These are phyloP conservation scores for Saccostrea cuccullata DNA, from an alignment of 1,140 invertebrate genomes.

Conservation along the genomic window DNA sequence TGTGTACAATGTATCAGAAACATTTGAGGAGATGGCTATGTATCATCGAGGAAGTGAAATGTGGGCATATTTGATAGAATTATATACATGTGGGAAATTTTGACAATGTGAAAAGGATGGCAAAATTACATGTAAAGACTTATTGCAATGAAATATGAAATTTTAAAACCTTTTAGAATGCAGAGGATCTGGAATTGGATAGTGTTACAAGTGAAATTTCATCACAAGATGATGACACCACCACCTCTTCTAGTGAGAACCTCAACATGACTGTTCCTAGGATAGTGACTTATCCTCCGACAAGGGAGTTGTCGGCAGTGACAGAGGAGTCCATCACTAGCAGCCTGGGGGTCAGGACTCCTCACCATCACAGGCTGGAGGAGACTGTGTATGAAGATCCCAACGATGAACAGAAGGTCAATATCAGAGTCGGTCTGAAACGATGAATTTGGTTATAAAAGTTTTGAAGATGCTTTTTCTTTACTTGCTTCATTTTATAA, in stretches of 20 bases:
- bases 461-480: too few species aligned
- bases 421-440: neutral
- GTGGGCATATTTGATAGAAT: too few species aligned
- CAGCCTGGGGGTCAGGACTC: neutral
- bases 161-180: neutral
- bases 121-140: too few species aligned
- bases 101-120: too few species aligned
- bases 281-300: slow-evolving; percentile 12
- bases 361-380: neutral
- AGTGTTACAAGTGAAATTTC: slow-evolving; percentile 29
- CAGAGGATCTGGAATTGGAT: neutral
- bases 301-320: slow-evolving; percentile 28
- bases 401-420: neutral
- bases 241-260: neutral
- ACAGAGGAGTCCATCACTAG: slow-evolving; percentile 26
- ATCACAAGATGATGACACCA: neutral
- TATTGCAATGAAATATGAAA: too few species aligned
- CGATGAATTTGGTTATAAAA: too few species aligned
- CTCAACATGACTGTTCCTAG: neutral
- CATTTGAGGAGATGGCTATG: slow-evolving; percentile 49
- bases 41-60: neutral
- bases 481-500: too few species aligned
- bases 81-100: too few species aligned
- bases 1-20: slow-evolving; percentile 56
- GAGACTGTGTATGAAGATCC: neutral